These are phyloP conservation scores for Meandrina meandrites DNA, from an alignment of 92 coral and sea anemone genomes.

Conservation along the genomic window DNA sequence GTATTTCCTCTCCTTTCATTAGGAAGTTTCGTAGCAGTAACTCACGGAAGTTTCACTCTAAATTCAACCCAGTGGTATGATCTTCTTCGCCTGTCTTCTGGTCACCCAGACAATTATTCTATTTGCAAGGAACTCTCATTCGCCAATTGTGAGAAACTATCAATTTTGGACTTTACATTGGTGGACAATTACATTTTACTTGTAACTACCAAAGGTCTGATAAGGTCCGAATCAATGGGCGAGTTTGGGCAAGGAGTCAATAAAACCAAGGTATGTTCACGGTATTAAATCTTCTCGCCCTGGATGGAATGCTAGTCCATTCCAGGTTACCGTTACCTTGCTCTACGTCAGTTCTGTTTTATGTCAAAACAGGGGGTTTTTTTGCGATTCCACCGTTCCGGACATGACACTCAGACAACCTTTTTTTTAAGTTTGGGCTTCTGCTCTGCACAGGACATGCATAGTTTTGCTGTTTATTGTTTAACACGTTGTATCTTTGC, in stretches of 20 bases:
- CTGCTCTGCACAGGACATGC: too few species aligned
- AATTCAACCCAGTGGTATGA: conserved; percentile 85
- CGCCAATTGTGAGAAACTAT: conserved; percentile 59
- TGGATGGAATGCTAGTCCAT: too few species aligned
- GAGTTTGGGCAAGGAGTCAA: conserved; percentile 34
- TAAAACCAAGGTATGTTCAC: conserved; percentile 30
- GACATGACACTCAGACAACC: too few species aligned
- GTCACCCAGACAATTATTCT: conserved; percentile 67
- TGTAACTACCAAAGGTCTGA: conserved; percentile 82
- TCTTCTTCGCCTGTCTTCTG: conserved; percentile 72
- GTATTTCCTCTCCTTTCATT: not conserved
- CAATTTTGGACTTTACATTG: conserved; percentile 74
- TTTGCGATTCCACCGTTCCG: too few species aligned
- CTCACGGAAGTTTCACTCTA: conserved; percentile 75
- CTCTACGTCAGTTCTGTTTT: not conserved
- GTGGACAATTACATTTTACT: conserved; percentile 67
- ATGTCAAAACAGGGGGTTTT: too few species aligned
- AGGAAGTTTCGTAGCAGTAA: conserved; percentile 91
- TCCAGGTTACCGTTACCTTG: not conserved
- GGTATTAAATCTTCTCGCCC: too few species aligned
- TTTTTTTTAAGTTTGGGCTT: too few species aligned
- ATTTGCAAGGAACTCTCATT: conserved; percentile 75
- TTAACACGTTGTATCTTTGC: too few species aligned
- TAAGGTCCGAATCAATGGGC: conserved; percentile 65
- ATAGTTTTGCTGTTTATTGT: too few species aligned